phyloP scores from a whole-genome alignment of 2,888 invertebrate genomes.

The Galerucella nymphaeae region DNA sequence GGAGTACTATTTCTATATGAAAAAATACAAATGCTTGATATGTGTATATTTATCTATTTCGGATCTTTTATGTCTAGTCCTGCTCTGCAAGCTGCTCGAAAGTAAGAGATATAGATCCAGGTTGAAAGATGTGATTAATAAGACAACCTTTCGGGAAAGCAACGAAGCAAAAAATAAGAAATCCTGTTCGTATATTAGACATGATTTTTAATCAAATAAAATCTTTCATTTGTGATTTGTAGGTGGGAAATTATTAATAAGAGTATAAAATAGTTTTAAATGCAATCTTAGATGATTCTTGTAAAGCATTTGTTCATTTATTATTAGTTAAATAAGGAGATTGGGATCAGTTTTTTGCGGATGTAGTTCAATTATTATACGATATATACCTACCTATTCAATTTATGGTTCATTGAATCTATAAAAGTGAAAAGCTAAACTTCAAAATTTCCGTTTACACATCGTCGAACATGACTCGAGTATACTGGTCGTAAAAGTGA shows the following conservation, averaged over 20 bases:
- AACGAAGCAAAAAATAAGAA: neutral
- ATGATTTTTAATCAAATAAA: slow-evolving; percentile 4
- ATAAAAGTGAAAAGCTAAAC: slow-evolving; percentile 12
- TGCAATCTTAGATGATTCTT: too few relatives aligned
- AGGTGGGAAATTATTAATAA: too few relatives aligned
- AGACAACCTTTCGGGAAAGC: slow-evolving; percentile 4
- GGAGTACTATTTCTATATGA: too few relatives aligned
- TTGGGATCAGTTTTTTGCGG: too few relatives aligned
- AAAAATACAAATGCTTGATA: neutral
- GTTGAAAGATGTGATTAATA: slow-evolving; percentile 11
- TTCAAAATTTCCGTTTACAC: slow-evolving; percentile 14
- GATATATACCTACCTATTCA: neutral
- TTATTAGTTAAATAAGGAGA: too few relatives aligned
- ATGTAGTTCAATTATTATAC: neutral
- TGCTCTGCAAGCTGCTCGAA: neutral
- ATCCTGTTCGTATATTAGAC: neutral
- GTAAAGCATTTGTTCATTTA: too few relatives aligned
- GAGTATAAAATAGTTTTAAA: too few relatives aligned
- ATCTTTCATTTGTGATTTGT: neutral
- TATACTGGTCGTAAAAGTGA: neutral
- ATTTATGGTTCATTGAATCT: slow-evolving; percentile 20
- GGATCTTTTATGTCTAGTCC: neutral
- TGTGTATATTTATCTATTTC: too few relatives aligned
- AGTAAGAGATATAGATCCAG: neutral
- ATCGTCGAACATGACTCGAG: slow-evolving; percentile 6